These are phyloP conservation scores for Disparrhopalites patrizii DNA, from an alignment of 2,888 invertebrate genomes.

Conservation along the genomic window DNA sequence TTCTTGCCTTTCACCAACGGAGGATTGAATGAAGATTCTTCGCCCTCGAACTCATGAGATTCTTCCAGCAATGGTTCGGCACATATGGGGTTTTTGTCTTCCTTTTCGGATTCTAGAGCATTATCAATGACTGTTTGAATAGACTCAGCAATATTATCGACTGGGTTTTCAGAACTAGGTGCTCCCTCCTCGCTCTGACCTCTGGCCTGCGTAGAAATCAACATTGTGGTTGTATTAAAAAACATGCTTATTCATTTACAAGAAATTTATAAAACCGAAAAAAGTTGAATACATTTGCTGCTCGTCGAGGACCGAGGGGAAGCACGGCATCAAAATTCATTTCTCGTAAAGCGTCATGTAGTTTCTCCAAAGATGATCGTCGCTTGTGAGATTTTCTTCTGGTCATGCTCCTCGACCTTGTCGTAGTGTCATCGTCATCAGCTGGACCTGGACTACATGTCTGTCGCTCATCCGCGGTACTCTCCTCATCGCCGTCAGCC, in stretches of 20 bases:
- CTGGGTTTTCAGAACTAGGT: background rate
- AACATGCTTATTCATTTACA: background rate
- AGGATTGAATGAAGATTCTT: background rate
- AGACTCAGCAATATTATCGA: conserved; percentile 1
- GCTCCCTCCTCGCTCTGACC: conserved; percentile 1
- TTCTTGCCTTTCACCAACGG: background rate
- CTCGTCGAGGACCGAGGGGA: conserved; percentile 42
- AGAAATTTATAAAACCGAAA: too few species aligned
- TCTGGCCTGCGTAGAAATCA: background rate
- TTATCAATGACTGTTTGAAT: conserved; percentile 15
- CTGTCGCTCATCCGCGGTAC: conserved; percentile 3
- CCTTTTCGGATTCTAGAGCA: conserved; percentile 6
- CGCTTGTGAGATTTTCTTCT: conserved; percentile 25
- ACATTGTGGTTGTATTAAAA: background rate
- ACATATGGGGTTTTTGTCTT: background rate
- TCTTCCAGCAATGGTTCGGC: background rate
- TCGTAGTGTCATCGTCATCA: conserved; percentile 27
- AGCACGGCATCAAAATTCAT: conserved; percentile 46
- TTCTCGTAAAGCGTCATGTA: conserved; percentile 47
- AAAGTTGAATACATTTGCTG: conserved; percentile 28
- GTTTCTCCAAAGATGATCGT: conserved; percentile 45
- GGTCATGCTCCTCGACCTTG: conserved; percentile 14
- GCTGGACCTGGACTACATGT: background rate
- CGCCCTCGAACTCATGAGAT: background rate
- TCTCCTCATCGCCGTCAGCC: background rate